Conservation (phyloP, 2,888 invertebrate genomes). For the Platynereis dumerilii region DNA sequence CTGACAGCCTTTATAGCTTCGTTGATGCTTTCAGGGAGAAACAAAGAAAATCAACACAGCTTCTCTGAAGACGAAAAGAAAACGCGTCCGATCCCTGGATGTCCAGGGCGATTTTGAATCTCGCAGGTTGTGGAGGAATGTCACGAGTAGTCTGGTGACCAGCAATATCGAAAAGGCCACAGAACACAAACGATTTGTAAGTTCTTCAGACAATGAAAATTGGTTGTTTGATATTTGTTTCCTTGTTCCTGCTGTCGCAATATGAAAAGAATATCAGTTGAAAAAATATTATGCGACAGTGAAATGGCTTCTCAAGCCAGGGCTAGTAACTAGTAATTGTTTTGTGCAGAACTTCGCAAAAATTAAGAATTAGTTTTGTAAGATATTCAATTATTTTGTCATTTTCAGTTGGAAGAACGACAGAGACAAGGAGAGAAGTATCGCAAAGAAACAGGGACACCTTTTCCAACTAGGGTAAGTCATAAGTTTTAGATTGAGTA, state of each 20-base stretch:
- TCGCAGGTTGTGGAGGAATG: slow-evolving; percentile 65
- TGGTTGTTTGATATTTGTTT: no score
- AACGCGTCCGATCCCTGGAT: slow-evolving; percentile 63
- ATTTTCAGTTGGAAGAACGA: slow-evolving; percentile 59
- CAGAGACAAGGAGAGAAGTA: slow-evolving; percentile 59
- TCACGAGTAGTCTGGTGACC: slow-evolving; percentile 63
- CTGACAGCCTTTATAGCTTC: no score
- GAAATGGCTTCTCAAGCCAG: background rate
- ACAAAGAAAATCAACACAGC: slow-evolving; percentile 43
- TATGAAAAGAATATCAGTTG: no score
- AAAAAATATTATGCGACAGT: no score
- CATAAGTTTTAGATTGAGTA: background rate
- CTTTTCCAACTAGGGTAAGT: slow-evolving; percentile 56
- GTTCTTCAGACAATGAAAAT: slow-evolving; percentile 30
- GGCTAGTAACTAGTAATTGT: no score
- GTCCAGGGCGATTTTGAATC: slow-evolving; percentile 65
- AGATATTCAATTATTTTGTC: no score
- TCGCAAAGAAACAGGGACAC: slow-evolving; percentile 52
- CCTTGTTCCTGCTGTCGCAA: no score
- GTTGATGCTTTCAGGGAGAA: slow-evolving; percentile 54
- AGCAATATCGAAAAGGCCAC: slow-evolving; percentile 64
- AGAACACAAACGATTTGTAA: slow-evolving; percentile 61
- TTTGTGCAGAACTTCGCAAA: background rate
- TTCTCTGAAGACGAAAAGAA: slow-evolving; percentile 49
- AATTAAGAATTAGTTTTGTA: background rate